Conservation (phyloP, 2,888 invertebrate genomes). For the Spatulosminthurus flaviceps region DNA sequence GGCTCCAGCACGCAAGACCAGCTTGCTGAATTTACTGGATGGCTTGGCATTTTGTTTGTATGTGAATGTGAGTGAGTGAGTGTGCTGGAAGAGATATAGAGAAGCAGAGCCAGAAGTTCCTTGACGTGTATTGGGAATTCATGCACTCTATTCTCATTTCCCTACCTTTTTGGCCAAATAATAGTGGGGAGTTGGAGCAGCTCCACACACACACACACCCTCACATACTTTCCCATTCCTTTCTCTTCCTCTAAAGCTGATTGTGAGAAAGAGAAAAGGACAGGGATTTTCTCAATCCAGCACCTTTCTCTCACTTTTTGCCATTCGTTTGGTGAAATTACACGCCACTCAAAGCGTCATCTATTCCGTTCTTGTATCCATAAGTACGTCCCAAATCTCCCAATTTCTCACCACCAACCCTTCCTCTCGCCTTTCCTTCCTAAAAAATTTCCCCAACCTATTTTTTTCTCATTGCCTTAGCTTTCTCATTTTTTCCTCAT, state of each 20-base stretch:
- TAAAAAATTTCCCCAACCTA: too few species aligned
- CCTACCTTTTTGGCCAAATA: background rate
- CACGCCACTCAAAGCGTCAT: background rate
- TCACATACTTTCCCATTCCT: background rate
- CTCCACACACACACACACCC: background rate
- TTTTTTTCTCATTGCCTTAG: too few species aligned
- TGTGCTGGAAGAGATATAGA: constrained; percentile 21
- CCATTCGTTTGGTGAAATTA: constrained; percentile 6
- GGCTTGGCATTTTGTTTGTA: background rate
- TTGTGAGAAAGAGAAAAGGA: background rate
- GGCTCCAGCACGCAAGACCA: constrained; percentile 38
- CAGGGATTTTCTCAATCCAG: background rate
- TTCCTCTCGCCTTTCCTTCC: too few species aligned
- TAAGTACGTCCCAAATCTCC: too few species aligned
- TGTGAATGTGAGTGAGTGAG: background rate
- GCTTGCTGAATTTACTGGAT: constrained; percentile 1
- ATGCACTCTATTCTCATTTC: constrained; percentile 13
- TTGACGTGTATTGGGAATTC: constrained; percentile 35
- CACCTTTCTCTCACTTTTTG: constrained; percentile 1
- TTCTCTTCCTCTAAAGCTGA: background rate
- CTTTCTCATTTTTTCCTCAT: too few species aligned
- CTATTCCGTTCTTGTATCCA: background rate
- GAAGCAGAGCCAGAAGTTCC: constrained; percentile 18
- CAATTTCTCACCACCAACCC: too few species aligned
- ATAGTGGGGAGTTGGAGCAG: background rate